Conservation (phyloP, 1,140 invertebrate genomes). For the Calephelis virginiensis region DNA sequence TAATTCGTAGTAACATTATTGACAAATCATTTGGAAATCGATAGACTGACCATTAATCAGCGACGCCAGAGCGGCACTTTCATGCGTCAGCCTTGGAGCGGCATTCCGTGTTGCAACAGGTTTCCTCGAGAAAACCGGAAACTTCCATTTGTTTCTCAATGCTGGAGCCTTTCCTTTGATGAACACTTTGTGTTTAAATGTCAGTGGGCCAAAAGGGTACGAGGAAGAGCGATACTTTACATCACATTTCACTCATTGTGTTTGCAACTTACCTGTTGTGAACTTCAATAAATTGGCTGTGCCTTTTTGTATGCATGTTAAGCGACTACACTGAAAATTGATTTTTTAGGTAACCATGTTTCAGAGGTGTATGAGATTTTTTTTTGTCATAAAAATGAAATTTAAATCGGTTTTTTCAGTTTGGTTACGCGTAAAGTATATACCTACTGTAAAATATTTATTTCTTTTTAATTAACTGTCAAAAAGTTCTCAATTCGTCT, state of each 20-base stretch:
- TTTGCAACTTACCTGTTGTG: not conserved
- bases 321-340: too few species aligned
- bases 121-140: slow-evolving; percentile 48
- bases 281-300: too few species aligned
- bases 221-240: slow-evolving; percentile 32
- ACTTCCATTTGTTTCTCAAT: slow-evolving; percentile 38
- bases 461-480: too few species aligned
- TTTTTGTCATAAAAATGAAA: too few species aligned
- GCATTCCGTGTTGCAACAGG: slow-evolving; percentile 42
- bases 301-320: too few species aligned
- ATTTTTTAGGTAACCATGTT: too few species aligned
- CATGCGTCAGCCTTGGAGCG: slow-evolving; percentile 42
- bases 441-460: too few species aligned
- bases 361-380: too few species aligned
- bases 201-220: slow-evolving; percentile 35
- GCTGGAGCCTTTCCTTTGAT: slow-evolving; percentile 33
- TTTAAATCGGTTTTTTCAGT: too few species aligned
- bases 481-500: too few species aligned
- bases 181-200: slow-evolving; percentile 34
- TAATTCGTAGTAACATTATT: slow-evolving; percentile 13
- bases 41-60: slow-evolving; percentile 18
- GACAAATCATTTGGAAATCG: slow-evolving; percentile 24
- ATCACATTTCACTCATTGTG: not conserved
- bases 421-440: too few species aligned
- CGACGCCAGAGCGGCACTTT: slow-evolving; percentile 28